Percentiles rank a stretch among this genome's conserved stretches.
Conservation (phyloP, 2,797 vertebrate genomes). For the Chelmon rostratus region DNA sequence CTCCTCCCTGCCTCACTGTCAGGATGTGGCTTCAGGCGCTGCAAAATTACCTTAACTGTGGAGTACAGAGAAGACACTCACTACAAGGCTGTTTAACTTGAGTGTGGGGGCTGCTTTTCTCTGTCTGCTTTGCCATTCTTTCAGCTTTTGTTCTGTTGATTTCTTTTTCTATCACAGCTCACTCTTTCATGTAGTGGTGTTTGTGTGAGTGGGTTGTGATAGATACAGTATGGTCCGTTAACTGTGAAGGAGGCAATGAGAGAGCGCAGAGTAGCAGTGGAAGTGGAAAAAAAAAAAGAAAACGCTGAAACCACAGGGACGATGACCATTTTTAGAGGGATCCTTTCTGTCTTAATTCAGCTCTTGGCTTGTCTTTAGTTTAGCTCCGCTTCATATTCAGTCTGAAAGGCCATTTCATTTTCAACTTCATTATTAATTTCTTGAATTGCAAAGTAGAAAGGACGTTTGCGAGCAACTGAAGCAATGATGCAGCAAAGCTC, state of each 20-base stretch:
- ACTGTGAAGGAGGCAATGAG: slow-evolving; percentile 33
- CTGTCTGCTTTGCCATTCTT: slow-evolving; percentile 36
- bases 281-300: not conserved
- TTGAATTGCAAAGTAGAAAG: slow-evolving; percentile 32
- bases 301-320: slow-evolving; percentile 8
- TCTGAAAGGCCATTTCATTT: slow-evolving; percentile 49
- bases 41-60: slow-evolving; percentile 50
- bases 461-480: slow-evolving; percentile 30
- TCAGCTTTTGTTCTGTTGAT: slow-evolving; percentile 50
- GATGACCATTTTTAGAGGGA: slow-evolving; percentile 24
- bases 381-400: slow-evolving; percentile 38
- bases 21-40: slow-evolving; percentile 48
- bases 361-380: slow-evolving; percentile 32
- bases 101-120: slow-evolving; percentile 23
- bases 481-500: slow-evolving; percentile 6
- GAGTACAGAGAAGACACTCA: slow-evolving; percentile 55
- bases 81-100: slow-evolving; percentile 49
- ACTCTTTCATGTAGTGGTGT: slow-evolving; percentile 48
- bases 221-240: slow-evolving; percentile 30
- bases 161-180: slow-evolving; percentile 30
- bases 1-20: slow-evolving; percentile 41
- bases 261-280: slow-evolving; percentile 9
- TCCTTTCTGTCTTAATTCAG: slow-evolving; percentile 30
- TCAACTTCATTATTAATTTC: slow-evolving; percentile 44
- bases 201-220: slow-evolving; percentile 58